These are phyloP conservation scores for Muntiacus reevesi DNA, from an alignment of 2,113 vertebrate species.

Conservation along the genomic window DNA sequence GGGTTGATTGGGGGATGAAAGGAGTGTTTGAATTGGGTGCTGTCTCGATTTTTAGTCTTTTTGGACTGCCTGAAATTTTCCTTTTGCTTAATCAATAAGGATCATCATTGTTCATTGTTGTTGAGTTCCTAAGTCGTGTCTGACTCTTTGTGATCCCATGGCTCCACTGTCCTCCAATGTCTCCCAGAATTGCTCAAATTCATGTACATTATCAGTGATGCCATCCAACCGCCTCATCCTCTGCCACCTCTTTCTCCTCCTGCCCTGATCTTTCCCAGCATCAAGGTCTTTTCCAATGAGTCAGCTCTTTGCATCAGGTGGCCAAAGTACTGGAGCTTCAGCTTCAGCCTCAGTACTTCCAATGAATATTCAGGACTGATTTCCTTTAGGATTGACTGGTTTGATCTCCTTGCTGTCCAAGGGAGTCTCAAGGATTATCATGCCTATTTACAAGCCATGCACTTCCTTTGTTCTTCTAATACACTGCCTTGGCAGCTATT, in stretches of 20 bases:
- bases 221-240: neutral
- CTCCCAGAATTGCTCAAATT: neutral
- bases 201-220: neutral
- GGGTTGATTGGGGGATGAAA: neutral
- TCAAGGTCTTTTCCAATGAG: neutral
- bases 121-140: neutral
- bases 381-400: neutral
- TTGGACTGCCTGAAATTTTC: neutral
- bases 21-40: neutral
- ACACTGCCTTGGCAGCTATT: neutral
- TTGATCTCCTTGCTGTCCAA: neutral
- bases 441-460: neutral
- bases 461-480: neutral
- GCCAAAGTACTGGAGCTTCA: neutral
- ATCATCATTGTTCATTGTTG: neutral
- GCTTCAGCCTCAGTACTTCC: neutral
- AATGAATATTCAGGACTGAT: neutral
- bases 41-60: neutral
- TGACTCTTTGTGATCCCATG: neutral
- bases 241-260: neutral
- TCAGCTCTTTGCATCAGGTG: neutral
- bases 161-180: neutral
- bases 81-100: neutral
- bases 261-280: neutral
- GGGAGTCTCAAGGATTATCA: neutral